These are phyloP conservation scores for Podarcis cretensis DNA, from an alignment of 2,113 vertebrate genomes.

Conservation along the genomic window DNA sequence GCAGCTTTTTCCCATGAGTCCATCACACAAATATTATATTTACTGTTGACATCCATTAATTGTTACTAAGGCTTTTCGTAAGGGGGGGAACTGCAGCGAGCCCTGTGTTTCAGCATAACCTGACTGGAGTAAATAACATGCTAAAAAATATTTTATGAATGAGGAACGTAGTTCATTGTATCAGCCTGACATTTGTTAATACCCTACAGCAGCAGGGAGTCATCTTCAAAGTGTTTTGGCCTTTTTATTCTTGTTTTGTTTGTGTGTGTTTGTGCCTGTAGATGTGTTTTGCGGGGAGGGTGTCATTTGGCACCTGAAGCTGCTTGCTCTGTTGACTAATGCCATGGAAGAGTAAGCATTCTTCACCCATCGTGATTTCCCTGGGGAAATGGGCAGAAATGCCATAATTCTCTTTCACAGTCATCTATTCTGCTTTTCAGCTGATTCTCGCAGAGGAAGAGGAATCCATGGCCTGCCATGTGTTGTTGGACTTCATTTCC, in stretches of 20 bases:
- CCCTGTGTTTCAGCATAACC: neutral
- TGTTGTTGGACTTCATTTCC: too few species aligned
- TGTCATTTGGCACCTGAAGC: conserved; percentile 32
- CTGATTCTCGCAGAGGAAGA: neutral
- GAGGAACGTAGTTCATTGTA: conserved; percentile 41
- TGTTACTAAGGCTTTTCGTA: neutral
- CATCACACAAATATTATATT: too few species aligned
- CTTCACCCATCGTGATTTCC: conserved; percentile 36
- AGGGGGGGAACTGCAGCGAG: conserved; percentile 14
- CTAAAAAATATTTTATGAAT: conserved; percentile 50
- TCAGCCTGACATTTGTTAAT: conserved; percentile 54
- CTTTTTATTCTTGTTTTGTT: conserved; percentile 43
- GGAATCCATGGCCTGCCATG: too few species aligned
- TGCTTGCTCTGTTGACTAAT: conserved; percentile 50
- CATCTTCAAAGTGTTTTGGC: conserved; percentile 48
- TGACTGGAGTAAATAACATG: conserved; percentile 20
- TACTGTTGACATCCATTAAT: too few species aligned
- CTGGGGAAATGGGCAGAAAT: conserved; percentile 51
- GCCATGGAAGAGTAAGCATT: neutral
- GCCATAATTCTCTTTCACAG: conserved; percentile 47
- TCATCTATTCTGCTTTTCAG: conserved; percentile 45
- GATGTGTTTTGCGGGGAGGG: neutral
- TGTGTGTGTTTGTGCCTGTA: neutral
- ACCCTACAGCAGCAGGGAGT: conserved; percentile 17
- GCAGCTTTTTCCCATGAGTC: too few species aligned